Evolutionary conservation across 2,797 vertebrate genomes (phyloP).

Genomic region (Semotilus atromaculatus): DNA sequence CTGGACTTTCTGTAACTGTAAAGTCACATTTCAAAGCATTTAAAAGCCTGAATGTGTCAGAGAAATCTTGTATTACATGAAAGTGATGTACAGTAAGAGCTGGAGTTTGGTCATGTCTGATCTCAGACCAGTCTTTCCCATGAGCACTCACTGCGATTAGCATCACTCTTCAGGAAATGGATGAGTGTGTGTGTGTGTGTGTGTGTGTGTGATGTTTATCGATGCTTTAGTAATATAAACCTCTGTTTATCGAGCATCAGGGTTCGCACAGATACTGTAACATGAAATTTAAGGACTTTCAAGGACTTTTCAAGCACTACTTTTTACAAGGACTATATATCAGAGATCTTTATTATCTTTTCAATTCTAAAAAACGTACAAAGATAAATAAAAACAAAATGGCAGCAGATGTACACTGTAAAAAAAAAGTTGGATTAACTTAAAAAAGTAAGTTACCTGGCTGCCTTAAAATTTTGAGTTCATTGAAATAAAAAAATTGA

Average conservation of each 20-base stretch:
- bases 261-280: too few species aligned
- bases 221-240: background rate
- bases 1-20: background rate
- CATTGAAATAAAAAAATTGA: too few species aligned
- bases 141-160: constrained; percentile 14
- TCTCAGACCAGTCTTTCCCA: background rate
- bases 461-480: too few species aligned
- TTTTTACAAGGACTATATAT: too few species aligned
- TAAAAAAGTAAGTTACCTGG: too few species aligned
- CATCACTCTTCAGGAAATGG: constrained; percentile 8
- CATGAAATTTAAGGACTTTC: too few species aligned
- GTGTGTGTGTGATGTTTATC: background rate
- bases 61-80: background rate
- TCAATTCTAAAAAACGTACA: too few species aligned
- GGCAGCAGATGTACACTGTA: too few species aligned
- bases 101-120: constrained; percentile 1
- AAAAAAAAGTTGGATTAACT: too few species aligned
- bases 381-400: too few species aligned
- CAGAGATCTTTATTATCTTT: too few species aligned
- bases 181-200: background rate
- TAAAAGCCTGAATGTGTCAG: background rate
- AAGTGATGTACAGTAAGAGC: background rate
- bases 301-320: too few species aligned
- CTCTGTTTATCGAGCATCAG: background rate
- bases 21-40: background rate